Evolutionary conservation across 2,113 vertebrate species (phyloP).

Genomic region (Xyrauchen texanus): DNA sequence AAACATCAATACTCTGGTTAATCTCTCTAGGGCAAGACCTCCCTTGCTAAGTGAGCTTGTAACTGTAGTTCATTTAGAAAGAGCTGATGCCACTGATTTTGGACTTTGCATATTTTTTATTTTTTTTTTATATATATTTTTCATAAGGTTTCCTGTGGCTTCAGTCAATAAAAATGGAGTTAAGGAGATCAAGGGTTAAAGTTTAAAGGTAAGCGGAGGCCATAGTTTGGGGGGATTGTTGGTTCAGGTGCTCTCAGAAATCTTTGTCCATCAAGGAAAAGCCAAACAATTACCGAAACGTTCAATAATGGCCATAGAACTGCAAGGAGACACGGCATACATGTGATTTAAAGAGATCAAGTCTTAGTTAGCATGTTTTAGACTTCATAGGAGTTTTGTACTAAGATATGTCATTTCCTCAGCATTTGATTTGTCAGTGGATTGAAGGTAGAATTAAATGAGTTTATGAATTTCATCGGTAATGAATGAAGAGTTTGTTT

Average conservation of each 20-base stretch:
- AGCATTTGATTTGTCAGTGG: not conserved
- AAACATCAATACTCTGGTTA: not conserved
- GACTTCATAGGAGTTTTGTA: not conserved
- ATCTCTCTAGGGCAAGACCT: not conserved
- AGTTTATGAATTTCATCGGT: not conserved
- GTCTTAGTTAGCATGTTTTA: not conserved
- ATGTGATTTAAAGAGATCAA: not conserved
- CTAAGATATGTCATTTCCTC: not conserved
- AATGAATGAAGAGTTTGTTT: not conserved
- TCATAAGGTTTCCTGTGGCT: slow-evolving; percentile 60
- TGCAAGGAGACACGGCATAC: not conserved
- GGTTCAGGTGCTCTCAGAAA: slow-evolving; percentile 60
- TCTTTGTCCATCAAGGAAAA: slow-evolving; percentile 26
- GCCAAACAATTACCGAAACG: not conserved
- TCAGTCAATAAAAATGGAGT: slow-evolving; percentile 64
- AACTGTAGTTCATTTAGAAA: not conserved
- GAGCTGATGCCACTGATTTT: not conserved
- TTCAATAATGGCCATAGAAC: not conserved
- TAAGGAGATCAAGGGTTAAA: slow-evolving; percentile 58
- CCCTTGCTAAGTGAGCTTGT: not conserved
- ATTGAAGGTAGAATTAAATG: not conserved
- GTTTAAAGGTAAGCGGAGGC: slow-evolving; percentile 63
- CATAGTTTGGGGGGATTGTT: slow-evolving; percentile 53
- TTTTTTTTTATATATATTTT: slow-evolving; percentile 60
- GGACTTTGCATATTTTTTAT: slow-evolving; percentile 46